Evolutionary conservation across 2,113 vertebrate species (phyloP).

Genomic region (Morphnarchus princeps): DNA sequence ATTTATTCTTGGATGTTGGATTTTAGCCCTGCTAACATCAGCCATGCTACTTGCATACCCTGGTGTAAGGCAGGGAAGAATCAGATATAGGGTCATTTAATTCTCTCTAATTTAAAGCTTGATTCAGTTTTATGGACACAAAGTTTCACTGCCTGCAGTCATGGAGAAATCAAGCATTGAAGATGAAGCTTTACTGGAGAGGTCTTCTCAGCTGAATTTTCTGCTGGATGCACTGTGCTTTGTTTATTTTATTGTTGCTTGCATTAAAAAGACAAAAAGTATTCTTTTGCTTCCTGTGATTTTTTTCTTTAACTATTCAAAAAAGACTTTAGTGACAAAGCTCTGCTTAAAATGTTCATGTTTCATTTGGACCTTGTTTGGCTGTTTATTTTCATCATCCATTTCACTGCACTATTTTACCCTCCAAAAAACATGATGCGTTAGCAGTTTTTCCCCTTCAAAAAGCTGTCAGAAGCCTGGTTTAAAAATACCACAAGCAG

Average conservation of each 20-base stretch:
- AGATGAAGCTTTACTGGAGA: background rate
- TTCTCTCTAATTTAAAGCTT: background rate
- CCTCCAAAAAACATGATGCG: rapidly evolving
- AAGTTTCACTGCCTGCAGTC: background rate
- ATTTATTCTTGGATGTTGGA: background rate
- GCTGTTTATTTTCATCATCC: background rate
- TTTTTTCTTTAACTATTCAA: background rate
- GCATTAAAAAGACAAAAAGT: background rate
- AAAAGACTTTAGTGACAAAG: background rate
- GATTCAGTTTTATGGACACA: background rate
- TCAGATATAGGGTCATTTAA: background rate
- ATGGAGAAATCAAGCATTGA: background rate
- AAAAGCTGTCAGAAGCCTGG: background rate
- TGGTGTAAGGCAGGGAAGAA: background rate
- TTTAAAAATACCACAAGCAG: background rate
- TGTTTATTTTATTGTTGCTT: background rate
- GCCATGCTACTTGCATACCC: background rate
- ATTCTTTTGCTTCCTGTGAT: background rate
- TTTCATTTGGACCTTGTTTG: background rate
- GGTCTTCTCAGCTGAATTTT: background rate
- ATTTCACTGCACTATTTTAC: background rate
- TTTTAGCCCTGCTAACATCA: background rate
- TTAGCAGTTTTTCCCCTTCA: background rate
- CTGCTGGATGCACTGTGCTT: background rate
- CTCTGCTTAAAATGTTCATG: background rate